Conservation (phyloP, 1,140 invertebrate genomes). For the Dreissena rostriformis region DNA sequence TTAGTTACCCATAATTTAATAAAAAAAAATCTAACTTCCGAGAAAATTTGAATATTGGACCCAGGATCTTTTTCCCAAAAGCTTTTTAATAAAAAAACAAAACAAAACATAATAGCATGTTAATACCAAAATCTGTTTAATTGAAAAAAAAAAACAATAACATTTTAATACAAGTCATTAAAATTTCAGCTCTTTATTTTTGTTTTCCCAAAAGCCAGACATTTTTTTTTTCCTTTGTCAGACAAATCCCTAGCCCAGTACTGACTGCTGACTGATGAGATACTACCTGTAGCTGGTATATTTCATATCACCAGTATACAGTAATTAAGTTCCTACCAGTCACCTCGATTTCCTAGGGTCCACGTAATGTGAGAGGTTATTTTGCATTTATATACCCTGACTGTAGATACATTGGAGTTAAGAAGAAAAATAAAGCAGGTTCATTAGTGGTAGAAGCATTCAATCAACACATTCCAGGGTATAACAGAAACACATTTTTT, state of each 20-base stretch:
- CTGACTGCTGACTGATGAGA: constrained; percentile 6
- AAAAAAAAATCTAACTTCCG: no score
- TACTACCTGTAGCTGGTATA: constrained; percentile 20
- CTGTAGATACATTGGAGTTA: constrained; percentile 6
- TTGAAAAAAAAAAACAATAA: no score
- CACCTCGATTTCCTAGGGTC: constrained; percentile 23
- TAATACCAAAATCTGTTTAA: no score
- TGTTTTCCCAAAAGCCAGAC: background rate
- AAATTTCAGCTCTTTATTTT: no score
- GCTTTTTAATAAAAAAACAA: background rate
- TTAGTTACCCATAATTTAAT: no score
- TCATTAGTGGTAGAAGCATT: constrained; percentile 27
- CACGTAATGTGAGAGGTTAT: background rate
- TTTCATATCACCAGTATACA: constrained; percentile 29
- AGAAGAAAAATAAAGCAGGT: constrained; percentile 53
- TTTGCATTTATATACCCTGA: constrained; percentile 14
- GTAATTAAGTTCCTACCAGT: constrained; percentile 39
- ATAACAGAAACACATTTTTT: background rate
- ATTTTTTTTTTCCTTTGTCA: no score
- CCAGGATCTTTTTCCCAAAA: no score
- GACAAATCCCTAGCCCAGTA: no score
- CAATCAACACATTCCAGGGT: background rate
- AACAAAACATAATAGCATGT: no score
- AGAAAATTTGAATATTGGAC: no score
- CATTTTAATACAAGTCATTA: no score